These are phyloP conservation scores for Lepus europaeus DNA, from an alignment of 2,113 vertebrate species.

Conservation along the genomic window DNA sequence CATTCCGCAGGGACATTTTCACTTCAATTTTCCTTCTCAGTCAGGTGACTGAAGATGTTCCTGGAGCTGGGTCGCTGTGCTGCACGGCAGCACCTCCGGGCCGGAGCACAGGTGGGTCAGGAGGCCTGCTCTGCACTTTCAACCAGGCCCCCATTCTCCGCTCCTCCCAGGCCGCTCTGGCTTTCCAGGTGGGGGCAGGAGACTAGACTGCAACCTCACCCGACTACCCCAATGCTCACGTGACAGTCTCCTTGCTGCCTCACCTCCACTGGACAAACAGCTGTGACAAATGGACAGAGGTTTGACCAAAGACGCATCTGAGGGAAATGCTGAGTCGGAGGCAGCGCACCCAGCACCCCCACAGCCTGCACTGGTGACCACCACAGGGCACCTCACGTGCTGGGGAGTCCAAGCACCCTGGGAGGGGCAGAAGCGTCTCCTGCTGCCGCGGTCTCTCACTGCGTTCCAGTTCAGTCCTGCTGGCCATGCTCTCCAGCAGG, in stretches of 20 bases:
- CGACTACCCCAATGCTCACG: not conserved
- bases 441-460: no score
- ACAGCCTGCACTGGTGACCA: fast-evolving
- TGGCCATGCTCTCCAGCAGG: not conserved
- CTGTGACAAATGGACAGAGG: not conserved
- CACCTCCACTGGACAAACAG: not conserved
- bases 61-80: not conserved
- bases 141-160: fast-evolving
- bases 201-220: fast-evolving
- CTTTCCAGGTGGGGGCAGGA: not conserved
- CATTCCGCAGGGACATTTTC: not conserved
- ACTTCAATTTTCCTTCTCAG: not conserved
- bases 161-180: not conserved
- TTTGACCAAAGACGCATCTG: not conserved
- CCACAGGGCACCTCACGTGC: fast-evolving
- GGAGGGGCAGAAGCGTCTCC: not conserved
- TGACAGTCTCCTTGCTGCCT: not conserved
- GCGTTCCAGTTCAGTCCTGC: not conserved
- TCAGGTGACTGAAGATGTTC: not conserved
- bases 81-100: not conserved
- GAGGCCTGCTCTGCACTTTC: no score
- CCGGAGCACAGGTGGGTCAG: fast-evolving
- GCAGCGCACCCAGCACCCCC: fast-evolving
- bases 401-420: fast-evolving
- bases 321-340: not conserved